Conservation (phyloP, 2,113 vertebrate species). For the Notiomystis cincta region DNA sequence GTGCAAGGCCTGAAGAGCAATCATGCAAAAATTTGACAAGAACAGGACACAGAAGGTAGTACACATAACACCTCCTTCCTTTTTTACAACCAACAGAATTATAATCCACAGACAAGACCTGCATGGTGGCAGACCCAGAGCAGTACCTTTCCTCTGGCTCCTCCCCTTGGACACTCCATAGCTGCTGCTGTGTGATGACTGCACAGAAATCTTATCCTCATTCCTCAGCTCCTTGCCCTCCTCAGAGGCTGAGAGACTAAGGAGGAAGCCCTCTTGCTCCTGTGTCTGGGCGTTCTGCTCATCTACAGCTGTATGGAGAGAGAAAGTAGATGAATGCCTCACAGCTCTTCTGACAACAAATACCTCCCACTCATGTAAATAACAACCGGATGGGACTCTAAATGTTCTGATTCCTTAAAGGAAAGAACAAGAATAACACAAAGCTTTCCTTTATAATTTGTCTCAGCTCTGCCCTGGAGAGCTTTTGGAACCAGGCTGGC, state of each 20-base stretch:
- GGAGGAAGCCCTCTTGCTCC: conserved; percentile 77
- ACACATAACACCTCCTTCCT: fast-evolving
- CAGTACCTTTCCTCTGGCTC: conserved; percentile 79
- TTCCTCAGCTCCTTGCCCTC: conserved; percentile 69
- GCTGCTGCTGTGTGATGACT: conserved; percentile 72
- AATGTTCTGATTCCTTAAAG: neutral
- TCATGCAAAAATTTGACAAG: neutral
- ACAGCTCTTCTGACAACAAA: neutral
- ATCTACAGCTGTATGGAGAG: conserved; percentile 82
- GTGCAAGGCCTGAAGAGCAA: neutral
- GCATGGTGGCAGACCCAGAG: neutral
- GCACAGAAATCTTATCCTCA: conserved; percentile 73
- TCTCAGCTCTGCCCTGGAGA: neutral
- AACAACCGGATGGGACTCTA: neutral
- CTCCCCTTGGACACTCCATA: conserved; percentile 67
- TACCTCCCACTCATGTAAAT: neutral
- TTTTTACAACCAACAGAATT: neutral
- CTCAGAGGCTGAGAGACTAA: conserved; percentile 70
- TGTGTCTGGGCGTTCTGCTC: conserved; percentile 96
- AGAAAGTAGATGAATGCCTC: neutral
- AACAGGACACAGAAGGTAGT: neutral
- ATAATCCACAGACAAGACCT: neutral
- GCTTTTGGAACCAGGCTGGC: neutral
- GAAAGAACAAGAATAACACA: neutral
- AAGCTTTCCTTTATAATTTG: neutral